phyloP scores from a whole-genome alignment of 23 tunicate species.

The Clavelina lepadiformis region DNA sequence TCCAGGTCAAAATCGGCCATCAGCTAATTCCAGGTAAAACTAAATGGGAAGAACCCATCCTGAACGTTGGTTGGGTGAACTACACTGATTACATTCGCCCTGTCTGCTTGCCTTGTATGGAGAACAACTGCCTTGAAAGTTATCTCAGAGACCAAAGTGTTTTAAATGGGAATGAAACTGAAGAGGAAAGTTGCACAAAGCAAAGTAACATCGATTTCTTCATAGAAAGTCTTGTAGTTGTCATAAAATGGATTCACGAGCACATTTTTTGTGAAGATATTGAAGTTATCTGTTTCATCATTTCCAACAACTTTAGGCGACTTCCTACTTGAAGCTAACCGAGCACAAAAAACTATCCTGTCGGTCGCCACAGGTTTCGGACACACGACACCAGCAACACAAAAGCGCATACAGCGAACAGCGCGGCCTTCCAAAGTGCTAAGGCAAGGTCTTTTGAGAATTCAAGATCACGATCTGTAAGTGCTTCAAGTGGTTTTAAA shows the following conservation, averaged over 20 bases:
- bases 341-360: not conserved
- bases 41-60: not conserved
- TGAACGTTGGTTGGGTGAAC: not conserved
- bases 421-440: slow-evolving; percentile 9
- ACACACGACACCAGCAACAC: slow-evolving; percentile 7
- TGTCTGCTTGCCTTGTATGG: slow-evolving; percentile 55
- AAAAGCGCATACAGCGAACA: not conserved
- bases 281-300: too few species aligned
- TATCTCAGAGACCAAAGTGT: not conserved
- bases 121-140: slow-evolving; percentile 26
- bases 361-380: slow-evolving; percentile 48
- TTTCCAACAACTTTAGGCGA: too few species aligned
- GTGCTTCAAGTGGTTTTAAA: not conserved
- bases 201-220: too few species aligned
- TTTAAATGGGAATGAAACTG: slow-evolving; percentile 32
- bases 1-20: slow-evolving; percentile 9
- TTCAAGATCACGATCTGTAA: slow-evolving; percentile 10
- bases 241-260: too few species aligned
- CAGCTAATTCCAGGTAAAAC: not conserved
- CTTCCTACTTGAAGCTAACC: too few species aligned
- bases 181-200: slow-evolving; percentile 38
- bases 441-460: slow-evolving; percentile 22
- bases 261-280: too few species aligned
- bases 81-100: slow-evolving; percentile 44
- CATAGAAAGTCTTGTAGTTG: too few species aligned